phyloP scores from a whole-genome alignment of 2,113 vertebrate genomes.

The Indicator indicator region DNA sequence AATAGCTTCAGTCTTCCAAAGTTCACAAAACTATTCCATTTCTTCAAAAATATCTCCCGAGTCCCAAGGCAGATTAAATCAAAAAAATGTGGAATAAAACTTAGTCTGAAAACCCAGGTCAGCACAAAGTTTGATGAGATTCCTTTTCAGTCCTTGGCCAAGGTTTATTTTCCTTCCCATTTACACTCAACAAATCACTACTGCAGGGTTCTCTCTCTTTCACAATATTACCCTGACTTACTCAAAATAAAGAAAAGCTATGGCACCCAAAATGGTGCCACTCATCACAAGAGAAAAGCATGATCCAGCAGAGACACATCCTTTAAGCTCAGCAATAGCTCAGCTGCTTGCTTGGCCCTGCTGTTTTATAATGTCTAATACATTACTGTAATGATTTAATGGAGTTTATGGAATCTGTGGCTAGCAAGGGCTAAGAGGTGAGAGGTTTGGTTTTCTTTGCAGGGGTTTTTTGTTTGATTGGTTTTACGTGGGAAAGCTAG shows the following conservation, averaged over 20 bases:
- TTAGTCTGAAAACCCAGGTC: neutral
- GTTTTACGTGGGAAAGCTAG: too few species aligned
- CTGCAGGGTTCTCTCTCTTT: neutral
- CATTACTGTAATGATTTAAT: neutral
- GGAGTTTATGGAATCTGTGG: neutral
- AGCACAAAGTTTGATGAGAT: neutral
- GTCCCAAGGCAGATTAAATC: slow-evolving; percentile 7
- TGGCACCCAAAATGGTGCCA: neutral
- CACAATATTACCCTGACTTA: neutral
- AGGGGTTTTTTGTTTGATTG: too few species aligned
- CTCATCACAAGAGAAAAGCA: neutral
- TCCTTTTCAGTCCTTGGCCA: slow-evolving; percentile 4
- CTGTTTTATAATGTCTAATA: neutral
- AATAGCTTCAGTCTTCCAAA: slow-evolving; percentile 33
- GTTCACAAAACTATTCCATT: slow-evolving; percentile 16
- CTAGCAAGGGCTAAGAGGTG: neutral
- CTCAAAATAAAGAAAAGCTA: neutral
- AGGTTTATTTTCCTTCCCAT: neutral
- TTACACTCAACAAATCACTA: slow-evolving; percentile 22
- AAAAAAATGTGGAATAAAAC: slow-evolving; percentile 11
- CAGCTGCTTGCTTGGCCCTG: neutral
- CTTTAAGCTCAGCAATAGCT: neutral
- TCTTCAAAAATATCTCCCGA: slow-evolving; percentile 33
- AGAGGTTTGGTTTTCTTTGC: neutral
- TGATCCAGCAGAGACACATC: neutral